phyloP scores from a whole-genome alignment of 2,888 invertebrate species.

The Dilophus febrilis region DNA sequence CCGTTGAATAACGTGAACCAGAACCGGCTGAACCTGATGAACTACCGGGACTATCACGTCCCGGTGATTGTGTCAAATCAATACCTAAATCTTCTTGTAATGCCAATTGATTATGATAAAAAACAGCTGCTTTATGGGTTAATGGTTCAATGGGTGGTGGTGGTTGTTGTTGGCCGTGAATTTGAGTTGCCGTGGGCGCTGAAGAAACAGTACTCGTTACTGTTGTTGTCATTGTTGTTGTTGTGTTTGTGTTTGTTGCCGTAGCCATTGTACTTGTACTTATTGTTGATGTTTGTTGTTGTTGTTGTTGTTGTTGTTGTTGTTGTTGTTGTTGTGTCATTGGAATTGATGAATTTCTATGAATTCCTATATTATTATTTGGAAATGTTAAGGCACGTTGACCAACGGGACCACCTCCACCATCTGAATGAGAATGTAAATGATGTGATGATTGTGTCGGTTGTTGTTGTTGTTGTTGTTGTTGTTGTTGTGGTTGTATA shows the following conservation, averaged over 20 bases:
- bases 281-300: constrained; percentile 34
- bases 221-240: constrained; percentile 34
- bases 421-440: constrained; percentile 31
- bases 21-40: constrained; percentile 77
- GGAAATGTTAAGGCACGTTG: no score
- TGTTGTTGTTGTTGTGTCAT: constrained; percentile 35
- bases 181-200: no score
- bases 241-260: no score
- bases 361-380: no score
- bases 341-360: background rate
- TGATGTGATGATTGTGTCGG: constrained; percentile 17
- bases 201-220: no score
- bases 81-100: constrained; percentile 77
- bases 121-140: constrained; percentile 59
- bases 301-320: constrained; percentile 9
- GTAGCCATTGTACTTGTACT: no score
- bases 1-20: constrained; percentile 77
- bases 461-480: background rate
- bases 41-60: constrained; percentile 82
- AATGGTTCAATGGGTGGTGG: constrained; percentile 45
- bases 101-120: constrained; percentile 66
- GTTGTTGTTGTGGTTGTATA: constrained; percentile 31
- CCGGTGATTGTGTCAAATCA: constrained; percentile 80
- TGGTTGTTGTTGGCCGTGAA: no score
- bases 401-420: constrained; percentile 18